Evolutionary conservation across 2,113 vertebrate genomes (phyloP), one percentile per base, ranked within the genome.

Genomic region (Zootoca vivipara): DNA sequence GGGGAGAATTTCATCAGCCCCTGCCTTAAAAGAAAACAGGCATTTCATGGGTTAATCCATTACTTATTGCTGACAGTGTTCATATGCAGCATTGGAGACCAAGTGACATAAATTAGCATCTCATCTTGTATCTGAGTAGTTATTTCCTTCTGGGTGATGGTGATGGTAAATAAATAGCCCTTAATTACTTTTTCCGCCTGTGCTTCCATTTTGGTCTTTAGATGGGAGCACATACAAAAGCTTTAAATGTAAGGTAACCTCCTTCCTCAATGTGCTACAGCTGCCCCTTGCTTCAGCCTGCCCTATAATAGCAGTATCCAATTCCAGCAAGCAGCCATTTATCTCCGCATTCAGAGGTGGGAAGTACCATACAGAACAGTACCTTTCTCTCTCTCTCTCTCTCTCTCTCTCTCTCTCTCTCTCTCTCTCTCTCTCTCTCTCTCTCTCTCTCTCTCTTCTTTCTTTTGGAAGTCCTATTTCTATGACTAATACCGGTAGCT

Each of bases 11-110:
- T 70, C 69, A n/a, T 70, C 69, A 70, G n/a, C 28, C 69, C n/a
- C n/a, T 70, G 28, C 69, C 30, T 83, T 75, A 89, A 5, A 85
- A 88, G 40, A n/a, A 46, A 67, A 58, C 58, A 52, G 88, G 13
- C 18, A n/a, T 38, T 82, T 79, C 7, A 4, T 13, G 1, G 30
- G 74, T 52, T 83, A 67, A 13, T 35, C 22, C 64, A 18, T 65
- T 4, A n/a, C 26, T 65, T 80, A 65, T 82, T 10, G 64, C 22
- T 9, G 28, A 80, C 64, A 85, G 78, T 83, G 1, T 78, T 65
- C 28, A 83, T 33, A 81, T 72, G 82, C 84, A 84, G 28, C 12
- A 78, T 90, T 40, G 30, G 74, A 72, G 33, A 75, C 24, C 26
- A 38, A 74, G 40, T 74, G 69, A 74, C 74, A 79, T 35, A 42